A percentile compares a stretch with the other conserved stretches of the same genome.
phyloP scores from a whole-genome alignment of 2,113 vertebrate species.

The Caloenas nicobarica region DNA sequence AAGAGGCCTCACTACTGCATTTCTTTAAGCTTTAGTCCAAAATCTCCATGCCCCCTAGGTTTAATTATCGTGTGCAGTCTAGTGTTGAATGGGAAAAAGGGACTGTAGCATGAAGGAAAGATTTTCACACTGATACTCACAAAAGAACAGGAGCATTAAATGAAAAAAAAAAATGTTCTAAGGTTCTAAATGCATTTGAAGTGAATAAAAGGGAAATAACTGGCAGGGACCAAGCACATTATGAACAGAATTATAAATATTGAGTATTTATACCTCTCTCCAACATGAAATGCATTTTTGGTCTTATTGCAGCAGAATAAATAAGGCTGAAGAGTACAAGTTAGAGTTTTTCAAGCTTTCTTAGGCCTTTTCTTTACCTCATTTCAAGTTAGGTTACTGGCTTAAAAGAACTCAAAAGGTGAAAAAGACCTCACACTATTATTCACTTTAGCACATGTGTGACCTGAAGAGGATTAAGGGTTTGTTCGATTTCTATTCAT shows the following conservation, averaged over 20 bases:
- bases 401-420: slow-evolving; percentile 69
- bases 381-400: slow-evolving; percentile 70
- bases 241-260: slow-evolving; percentile 20
- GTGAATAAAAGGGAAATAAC: slow-evolving; percentile 39
- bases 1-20: slow-evolving; percentile 68
- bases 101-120: slow-evolving; percentile 76
- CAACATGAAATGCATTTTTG: background rate
- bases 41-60: slow-evolving; percentile 83
- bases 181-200: slow-evolving; percentile 19
- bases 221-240: slow-evolving; percentile 1
- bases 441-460: slow-evolving; percentile 77
- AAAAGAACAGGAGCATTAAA: slow-evolving; percentile 38
- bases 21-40: slow-evolving; percentile 84
- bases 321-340: background rate
- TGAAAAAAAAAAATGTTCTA: background rate
- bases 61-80: slow-evolving; percentile 90
- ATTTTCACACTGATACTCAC: slow-evolving; percentile 79
- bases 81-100: slow-evolving; percentile 79
- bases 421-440: slow-evolving; percentile 69
- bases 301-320: slow-evolving; percentile 12
- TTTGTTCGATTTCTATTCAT: slow-evolving; percentile 72
- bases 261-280: background rate
- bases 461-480: slow-evolving; percentile 71
- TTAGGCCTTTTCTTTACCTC: slow-evolving; percentile 56
- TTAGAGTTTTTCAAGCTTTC: slow-evolving; percentile 27